Conservation (phyloP, 2,888 invertebrate genomes). For the Limulus polyphemus region DNA sequence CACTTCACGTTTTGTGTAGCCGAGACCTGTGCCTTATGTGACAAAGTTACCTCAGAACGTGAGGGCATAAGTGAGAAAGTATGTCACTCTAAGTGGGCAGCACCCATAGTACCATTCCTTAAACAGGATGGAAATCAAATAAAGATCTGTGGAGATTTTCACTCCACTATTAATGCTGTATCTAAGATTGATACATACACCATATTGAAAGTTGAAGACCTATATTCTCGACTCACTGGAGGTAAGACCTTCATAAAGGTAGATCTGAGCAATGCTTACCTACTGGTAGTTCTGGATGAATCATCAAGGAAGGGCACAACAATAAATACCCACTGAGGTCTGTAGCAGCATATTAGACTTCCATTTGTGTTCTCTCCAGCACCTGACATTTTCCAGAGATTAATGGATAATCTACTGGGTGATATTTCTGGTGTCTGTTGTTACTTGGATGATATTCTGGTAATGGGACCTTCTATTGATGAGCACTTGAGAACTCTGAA, state of each 20-base stretch:
- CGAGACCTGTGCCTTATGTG: conserved; percentile 9
- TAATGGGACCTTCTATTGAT: not conserved
- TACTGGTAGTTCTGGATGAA: not conserved
- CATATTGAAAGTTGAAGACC: conserved; percentile 1
- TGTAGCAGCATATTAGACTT: not conserved
- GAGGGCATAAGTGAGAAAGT: not conserved
- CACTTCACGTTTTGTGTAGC: conserved; percentile 31
- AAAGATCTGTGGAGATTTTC: conserved; percentile 2
- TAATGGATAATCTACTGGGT: conserved; percentile 3
- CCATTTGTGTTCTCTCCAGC: not conserved
- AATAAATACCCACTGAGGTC: conserved; percentile 2
- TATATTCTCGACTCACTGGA: not conserved
- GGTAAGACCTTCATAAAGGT: not conserved
- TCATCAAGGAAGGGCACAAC: not conserved
- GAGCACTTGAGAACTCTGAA: not conserved
- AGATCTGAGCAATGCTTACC: not conserved
- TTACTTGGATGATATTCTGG: not conserved
- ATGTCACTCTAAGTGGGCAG: conserved; percentile 3
- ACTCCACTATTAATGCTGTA: not conserved
- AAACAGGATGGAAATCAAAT: not conserved
- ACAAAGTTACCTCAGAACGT: conserved; percentile 14
- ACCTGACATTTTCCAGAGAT: conserved; percentile 7
- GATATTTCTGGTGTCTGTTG: not conserved
- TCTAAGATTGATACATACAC: not conserved
- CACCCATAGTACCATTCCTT: conserved; percentile 7